These are phyloP conservation scores for Lumbricus terrestris DNA, from an alignment of 2,888 invertebrate species.

Conservation along the genomic window DNA sequence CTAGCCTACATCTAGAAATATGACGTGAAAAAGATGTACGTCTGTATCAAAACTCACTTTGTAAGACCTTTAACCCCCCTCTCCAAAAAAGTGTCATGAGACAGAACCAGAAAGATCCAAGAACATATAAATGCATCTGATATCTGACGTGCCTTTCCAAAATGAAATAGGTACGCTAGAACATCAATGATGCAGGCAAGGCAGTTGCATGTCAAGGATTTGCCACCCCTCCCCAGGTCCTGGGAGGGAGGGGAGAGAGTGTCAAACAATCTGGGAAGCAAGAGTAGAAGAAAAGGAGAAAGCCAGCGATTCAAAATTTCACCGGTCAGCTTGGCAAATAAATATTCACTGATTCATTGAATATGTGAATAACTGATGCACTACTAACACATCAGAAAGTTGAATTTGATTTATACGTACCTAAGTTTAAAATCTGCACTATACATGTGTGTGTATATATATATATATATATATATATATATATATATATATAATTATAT, in stretches of 20 bases:
- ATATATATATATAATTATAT: constrained; percentile 16
- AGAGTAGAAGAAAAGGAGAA: too few species aligned
- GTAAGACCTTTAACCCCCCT: too few species aligned
- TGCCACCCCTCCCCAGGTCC: neutral
- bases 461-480: constrained; percentile 24
- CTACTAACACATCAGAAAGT: neutral
- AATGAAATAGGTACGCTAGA: neutral
- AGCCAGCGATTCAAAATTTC: neutral
- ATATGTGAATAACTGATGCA: neutral
- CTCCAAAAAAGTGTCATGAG: neutral
- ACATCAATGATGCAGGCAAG: neutral
- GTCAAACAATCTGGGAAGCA: neutral
- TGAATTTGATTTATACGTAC: constrained; percentile 9
- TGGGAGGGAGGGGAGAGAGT: neutral
- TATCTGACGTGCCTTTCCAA: neutral
- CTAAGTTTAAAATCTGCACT: constrained; percentile 5
- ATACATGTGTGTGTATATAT: constrained; percentile 14
- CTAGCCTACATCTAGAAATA: neutral
- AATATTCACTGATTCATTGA: too few species aligned
- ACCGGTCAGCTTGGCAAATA: too few species aligned
- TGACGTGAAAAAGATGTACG: neutral
- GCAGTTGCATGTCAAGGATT: neutral
- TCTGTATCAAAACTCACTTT: too few species aligned
- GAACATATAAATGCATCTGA: neutral
- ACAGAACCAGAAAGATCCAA: neutral